Evolutionary conservation across 2,888 invertebrate species (phyloP).

Genomic region (Hydroisotoma schaefferi): DNA sequence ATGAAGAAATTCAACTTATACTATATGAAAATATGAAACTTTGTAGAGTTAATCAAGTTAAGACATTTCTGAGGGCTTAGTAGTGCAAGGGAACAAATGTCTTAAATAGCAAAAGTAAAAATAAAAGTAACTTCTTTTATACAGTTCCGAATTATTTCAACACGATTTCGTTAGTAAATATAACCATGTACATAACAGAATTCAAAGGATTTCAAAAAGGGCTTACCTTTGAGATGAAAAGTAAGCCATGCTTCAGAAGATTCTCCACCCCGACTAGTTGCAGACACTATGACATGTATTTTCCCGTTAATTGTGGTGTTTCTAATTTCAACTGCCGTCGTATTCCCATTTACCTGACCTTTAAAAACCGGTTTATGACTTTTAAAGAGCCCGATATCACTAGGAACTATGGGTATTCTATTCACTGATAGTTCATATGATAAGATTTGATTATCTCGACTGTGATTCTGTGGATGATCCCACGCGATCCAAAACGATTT

Average conservation of each 20-base stretch:
- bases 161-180: too few species aligned
- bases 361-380: constrained; percentile 12
- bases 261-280: constrained; percentile 25
- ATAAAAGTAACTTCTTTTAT: too few species aligned
- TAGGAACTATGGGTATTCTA: constrained; percentile 1
- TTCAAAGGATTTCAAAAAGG: too few species aligned
- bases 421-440: constrained; percentile 31
- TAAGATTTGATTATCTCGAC: constrained; percentile 17
- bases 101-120: too few species aligned
- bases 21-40: too few species aligned
- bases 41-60: too few species aligned
- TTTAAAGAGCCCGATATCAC: background rate
- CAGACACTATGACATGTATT: constrained; percentile 28
- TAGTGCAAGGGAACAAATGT: too few species aligned
- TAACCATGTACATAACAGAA: too few species aligned
- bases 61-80: too few species aligned
- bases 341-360: constrained; percentile 22
- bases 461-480: constrained; percentile 26
- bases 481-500: constrained; percentile 27
- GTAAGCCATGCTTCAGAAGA: constrained; percentile 1
- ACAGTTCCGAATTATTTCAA: too few species aligned
- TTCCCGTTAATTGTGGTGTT: constrained; percentile 20
- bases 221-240: background rate
- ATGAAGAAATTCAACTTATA: too few species aligned
- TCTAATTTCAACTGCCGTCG: constrained; percentile 18